phyloP scores from a whole-genome alignment of 2,888 invertebrate genomes.

The Penaeus monodon region DNA sequence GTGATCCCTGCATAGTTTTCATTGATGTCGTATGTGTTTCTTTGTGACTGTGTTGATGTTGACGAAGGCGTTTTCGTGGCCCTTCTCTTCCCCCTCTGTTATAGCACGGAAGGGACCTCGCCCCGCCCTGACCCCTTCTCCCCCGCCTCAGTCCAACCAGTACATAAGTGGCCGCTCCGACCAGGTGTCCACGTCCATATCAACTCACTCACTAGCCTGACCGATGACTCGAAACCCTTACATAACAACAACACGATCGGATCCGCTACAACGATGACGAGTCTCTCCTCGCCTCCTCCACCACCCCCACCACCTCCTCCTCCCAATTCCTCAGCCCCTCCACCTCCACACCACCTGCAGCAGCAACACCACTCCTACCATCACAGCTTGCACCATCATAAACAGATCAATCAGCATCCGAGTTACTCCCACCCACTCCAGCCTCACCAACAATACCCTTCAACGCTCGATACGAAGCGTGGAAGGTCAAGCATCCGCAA shows the following conservation, averaged over 20 bases:
- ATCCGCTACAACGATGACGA: slow-evolving; percentile 20
- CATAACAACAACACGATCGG: slow-evolving; percentile 61
- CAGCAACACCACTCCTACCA: slow-evolving; percentile 31
- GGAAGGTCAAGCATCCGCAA: slow-evolving; percentile 47
- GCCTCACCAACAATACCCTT: slow-evolving; percentile 62
- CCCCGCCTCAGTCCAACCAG: slow-evolving; percentile 69
- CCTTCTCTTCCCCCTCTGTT: slow-evolving; percentile 44
- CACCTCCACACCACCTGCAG: slow-evolving; percentile 26
- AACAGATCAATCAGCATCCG: neutral
- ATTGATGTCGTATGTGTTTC: slow-evolving; percentile 47
- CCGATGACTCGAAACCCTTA: slow-evolving; percentile 61
- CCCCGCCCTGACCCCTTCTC: slow-evolving; percentile 59
- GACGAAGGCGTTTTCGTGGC: slow-evolving; percentile 40
- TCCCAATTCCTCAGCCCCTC: slow-evolving; percentile 11
- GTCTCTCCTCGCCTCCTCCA: slow-evolving; percentile 26
- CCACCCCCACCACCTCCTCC: slow-evolving; percentile 30
- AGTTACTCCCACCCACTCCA: slow-evolving; percentile 52
- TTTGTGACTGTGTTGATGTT: slow-evolving; percentile 46
- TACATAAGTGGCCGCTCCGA: slow-evolving; percentile 86
- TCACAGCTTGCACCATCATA: slow-evolving; percentile 21
- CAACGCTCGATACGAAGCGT: slow-evolving; percentile 57
- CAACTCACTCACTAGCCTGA: slow-evolving; percentile 71
- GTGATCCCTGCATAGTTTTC: slow-evolving; percentile 17
- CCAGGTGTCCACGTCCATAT: slow-evolving; percentile 90
- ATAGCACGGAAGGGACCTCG: slow-evolving; percentile 64